Evolutionary conservation across 2,113 vertebrate species (phyloP).

Genomic region (Tenrec ecaudatus): DNA sequence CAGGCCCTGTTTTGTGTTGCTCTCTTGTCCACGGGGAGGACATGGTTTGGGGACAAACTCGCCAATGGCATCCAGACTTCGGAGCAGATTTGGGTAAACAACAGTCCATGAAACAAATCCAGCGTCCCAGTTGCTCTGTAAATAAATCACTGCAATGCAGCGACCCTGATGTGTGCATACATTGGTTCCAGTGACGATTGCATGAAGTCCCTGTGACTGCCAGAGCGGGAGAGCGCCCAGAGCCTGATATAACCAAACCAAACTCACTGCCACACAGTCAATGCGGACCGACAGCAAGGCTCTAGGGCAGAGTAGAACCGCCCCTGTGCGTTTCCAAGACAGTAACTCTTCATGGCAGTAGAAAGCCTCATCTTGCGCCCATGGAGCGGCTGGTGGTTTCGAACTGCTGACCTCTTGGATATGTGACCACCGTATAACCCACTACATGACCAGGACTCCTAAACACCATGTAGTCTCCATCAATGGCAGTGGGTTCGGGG

Average conservation of each 20-base stretch:
- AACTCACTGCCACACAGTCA: too few species aligned
- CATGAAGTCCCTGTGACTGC: not conserved
- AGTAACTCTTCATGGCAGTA: too few species aligned
- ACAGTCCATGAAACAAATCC: not conserved
- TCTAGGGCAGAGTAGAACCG: too few species aligned
- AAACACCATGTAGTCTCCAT: too few species aligned
- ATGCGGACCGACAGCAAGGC: too few species aligned
- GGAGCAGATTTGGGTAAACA: not conserved
- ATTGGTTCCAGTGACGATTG: not conserved
- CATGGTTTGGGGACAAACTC: not conserved
- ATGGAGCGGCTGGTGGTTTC: too few species aligned
- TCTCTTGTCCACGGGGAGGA: not conserved
- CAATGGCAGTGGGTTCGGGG: too few species aligned
- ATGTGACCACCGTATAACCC: too few species aligned
- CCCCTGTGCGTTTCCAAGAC: too few species aligned
- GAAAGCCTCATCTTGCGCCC: too few species aligned
- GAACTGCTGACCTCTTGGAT: too few species aligned
- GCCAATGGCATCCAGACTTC: not conserved
- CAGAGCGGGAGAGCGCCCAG: not conserved
- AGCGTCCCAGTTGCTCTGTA: not conserved
- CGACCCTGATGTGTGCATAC: not conserved
- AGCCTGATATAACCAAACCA: not conserved
- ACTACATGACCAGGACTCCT: too few species aligned
- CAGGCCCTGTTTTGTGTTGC: not conserved
- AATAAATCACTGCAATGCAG: not conserved